These are phyloP conservation scores for Tetragnatha versicolor DNA, from an alignment of 1,140 invertebrate species.

Conservation along the genomic window DNA sequence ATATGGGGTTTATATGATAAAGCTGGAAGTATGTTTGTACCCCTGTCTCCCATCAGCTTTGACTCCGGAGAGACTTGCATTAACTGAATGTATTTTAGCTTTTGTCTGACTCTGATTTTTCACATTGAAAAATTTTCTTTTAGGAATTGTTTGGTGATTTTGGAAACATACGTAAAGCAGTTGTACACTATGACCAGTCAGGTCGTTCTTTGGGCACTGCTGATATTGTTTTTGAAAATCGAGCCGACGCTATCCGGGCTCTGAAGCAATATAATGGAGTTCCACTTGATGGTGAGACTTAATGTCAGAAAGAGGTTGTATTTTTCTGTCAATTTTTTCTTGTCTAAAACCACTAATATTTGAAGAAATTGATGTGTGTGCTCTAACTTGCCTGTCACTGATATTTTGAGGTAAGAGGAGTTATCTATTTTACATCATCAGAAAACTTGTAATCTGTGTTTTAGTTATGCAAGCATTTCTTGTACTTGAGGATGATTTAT, in stretches of 20 bases:
- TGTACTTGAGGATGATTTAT: too few relatives aligned
- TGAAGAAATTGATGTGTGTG: conserved; percentile 20
- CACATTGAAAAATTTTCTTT: background rate
- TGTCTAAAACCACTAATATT: conserved; percentile 12
- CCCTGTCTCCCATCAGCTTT: too few relatives aligned
- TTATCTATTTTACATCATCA: conserved; percentile 8
- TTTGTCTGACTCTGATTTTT: background rate
- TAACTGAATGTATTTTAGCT: background rate
- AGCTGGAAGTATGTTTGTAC: too few relatives aligned
- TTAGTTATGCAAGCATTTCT: too few relatives aligned
- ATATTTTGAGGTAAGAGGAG: conserved; percentile 31
- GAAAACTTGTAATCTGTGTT: too few relatives aligned
- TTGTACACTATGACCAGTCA: conserved; percentile 96
- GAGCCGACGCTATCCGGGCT: conserved; percentile 90
- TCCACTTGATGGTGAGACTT: conserved; percentile 82
- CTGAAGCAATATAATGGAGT: conserved; percentile 98
- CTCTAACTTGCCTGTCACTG: conserved; percentile 17
- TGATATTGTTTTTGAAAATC: conserved; percentile 94
- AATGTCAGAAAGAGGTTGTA: conserved; percentile 37
- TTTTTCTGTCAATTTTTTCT: conserved; percentile 46
- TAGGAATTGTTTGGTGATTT: conserved; percentile 96
- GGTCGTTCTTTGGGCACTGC: conserved; percentile 95
- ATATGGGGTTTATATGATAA: too few relatives aligned
- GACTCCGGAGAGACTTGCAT: background rate
- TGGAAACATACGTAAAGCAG: conserved; percentile 88